These are phyloP conservation scores for Puffinus mauretanicus DNA, from an alignment of 2,113 vertebrate genomes.

Conservation along the genomic window DNA sequence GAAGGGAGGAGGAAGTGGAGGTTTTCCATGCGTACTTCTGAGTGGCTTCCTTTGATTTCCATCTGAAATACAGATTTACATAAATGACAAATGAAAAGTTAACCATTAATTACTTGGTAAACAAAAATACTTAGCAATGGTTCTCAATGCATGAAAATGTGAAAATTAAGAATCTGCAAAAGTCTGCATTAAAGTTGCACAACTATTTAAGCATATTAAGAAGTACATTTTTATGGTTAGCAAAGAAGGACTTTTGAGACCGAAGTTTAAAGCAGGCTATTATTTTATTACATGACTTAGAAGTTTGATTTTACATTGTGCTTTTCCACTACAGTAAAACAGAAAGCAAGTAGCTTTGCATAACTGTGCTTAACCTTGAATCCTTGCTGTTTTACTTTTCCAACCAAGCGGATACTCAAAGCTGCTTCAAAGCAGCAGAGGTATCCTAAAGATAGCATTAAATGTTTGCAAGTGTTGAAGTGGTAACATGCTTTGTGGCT, in stretches of 20 bases:
- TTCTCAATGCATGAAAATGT: not conserved
- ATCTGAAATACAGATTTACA: not conserved
- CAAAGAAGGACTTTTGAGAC: not conserved
- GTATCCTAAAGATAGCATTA: not conserved
- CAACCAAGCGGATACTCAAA: not conserved
- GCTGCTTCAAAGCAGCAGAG: not conserved
- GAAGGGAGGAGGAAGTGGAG: not conserved
- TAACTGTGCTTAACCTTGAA: not conserved
- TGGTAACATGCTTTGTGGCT: slow-evolving; percentile 22
- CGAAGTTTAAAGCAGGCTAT: not conserved
- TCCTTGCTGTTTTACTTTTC: not conserved
- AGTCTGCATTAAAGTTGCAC: not conserved
- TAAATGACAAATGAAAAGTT: not conserved
- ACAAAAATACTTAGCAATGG: not conserved
- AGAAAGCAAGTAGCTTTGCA: not conserved
- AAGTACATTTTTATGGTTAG: not conserved
- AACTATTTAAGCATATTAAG: not conserved
- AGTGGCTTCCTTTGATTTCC: not conserved
- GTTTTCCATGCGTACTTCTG: rapidly evolving
- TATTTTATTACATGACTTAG: not conserved
- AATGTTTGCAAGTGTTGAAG: slow-evolving; percentile 4
- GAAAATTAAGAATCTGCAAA: not conserved
- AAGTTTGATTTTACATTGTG: not conserved
- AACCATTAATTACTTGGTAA: not conserved
- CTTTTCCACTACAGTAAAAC: not conserved